phyloP scores from a whole-genome alignment of 2,113 vertebrate genomes.

The Hippocampus comes region DNA sequence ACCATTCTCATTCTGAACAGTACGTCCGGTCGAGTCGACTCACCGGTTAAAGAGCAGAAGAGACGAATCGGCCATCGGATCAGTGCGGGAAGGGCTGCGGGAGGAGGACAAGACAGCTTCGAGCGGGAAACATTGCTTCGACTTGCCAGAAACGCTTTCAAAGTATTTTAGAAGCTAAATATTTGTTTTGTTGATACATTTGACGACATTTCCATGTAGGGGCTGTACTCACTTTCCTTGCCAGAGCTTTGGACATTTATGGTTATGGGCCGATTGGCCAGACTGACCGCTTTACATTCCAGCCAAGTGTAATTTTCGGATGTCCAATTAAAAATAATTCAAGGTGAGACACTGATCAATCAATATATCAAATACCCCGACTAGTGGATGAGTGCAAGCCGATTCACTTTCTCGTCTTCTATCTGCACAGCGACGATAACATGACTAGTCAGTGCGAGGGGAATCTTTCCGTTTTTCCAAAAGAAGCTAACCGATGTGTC shows the following conservation, averaged over 20 bases:
- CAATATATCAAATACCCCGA: not conserved
- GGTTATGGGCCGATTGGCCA: no score
- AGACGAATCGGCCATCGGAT: conserved; percentile 65
- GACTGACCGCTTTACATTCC: no score
- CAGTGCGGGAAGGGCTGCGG: conserved; percentile 59
- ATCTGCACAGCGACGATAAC: not conserved
- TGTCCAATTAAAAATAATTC: no score
- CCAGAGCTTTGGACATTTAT: no score
- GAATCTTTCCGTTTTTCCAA: not conserved
- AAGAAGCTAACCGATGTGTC: not conserved
- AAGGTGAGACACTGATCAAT: not conserved
- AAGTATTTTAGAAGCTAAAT: no score
- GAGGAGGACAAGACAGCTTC: conserved; percentile 5
- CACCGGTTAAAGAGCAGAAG: conserved; percentile 68
- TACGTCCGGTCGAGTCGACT: conserved; percentile 12
- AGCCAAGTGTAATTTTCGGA: no score
- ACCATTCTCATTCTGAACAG: not conserved
- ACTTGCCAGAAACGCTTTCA: not conserved
- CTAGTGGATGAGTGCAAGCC: not conserved
- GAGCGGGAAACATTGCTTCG: not conserved
- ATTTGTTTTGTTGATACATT: no score
- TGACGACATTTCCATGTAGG: no score
- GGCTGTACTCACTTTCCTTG: no score
- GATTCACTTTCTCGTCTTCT: not conserved
- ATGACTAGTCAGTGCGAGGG: not conserved